phyloP scores from a whole-genome alignment of 2,113 vertebrate species.

The Lepisosteus osseus region DNA sequence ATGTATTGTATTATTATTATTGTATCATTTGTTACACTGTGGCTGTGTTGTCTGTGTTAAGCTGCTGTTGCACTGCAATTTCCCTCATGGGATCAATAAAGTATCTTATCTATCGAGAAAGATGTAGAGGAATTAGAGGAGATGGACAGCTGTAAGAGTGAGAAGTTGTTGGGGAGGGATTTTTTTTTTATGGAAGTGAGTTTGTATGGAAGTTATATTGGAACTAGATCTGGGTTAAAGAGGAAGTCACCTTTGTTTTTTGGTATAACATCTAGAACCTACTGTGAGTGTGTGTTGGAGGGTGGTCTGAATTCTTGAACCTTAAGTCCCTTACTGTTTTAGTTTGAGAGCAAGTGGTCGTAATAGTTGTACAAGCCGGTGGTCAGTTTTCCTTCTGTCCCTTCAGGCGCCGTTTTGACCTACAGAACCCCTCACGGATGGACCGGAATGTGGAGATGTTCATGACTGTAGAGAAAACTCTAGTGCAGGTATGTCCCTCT shows the following conservation, averaged over 20 bases:
- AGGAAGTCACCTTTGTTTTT: background rate
- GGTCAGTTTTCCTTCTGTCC: background rate
- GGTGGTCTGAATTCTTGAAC: too few relatives aligned
- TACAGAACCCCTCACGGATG: conserved; percentile 96
- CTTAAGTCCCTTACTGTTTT: too few relatives aligned
- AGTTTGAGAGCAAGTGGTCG: too few relatives aligned
- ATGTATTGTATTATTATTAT: too few relatives aligned
- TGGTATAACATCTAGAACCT: background rate
- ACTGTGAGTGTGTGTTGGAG: too few relatives aligned
- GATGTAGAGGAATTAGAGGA: background rate
- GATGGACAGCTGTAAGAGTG: background rate
- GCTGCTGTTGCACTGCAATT: too few relatives aligned
- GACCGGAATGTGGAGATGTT: conserved; percentile 99
- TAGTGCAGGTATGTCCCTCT: conserved; percentile 79
- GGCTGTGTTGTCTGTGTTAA: too few relatives aligned
- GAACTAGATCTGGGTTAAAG: background rate
- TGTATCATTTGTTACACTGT: too few relatives aligned
- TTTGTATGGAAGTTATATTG: background rate
- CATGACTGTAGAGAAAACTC: conserved; percentile 92
- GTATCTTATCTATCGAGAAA: too few relatives aligned
- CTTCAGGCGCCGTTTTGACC: conserved; percentile 89
- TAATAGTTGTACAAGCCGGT: too few relatives aligned
- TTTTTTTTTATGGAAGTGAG: background rate
- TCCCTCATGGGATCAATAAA: too few relatives aligned
- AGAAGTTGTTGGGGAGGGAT: background rate